Percentiles rank a stretch among this genome's conserved stretches.
Evolutionary conservation across 2,888 invertebrate genomes (phyloP).

Genomic region (Drosophila paramelanica): DNA sequence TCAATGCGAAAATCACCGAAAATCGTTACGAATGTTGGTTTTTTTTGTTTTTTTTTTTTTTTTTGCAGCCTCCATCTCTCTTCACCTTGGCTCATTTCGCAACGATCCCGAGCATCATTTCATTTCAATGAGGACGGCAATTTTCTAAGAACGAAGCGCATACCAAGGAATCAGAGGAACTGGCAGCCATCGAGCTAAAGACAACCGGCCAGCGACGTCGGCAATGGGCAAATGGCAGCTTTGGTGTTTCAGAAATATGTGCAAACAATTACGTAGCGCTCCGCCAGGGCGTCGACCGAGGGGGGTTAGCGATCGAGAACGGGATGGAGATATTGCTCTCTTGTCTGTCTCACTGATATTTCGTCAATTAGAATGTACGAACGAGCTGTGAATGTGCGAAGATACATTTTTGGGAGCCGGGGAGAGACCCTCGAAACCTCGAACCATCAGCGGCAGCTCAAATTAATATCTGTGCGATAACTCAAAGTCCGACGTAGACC

Average conservation of each 20-base stretch:
- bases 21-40: constrained; percentile 61
- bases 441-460: constrained; percentile 75
- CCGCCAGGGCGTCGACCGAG: constrained; percentile 8
- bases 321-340: constrained; percentile 27
- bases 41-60: constrained; percentile 36
- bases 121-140: constrained; percentile 79
- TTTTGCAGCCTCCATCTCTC: neutral
- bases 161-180: constrained; percentile 65
- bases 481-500: constrained; percentile 62
- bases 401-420: constrained; percentile 68
- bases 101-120: constrained; percentile 67
- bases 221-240: constrained; percentile 62
- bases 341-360: constrained; percentile 67
- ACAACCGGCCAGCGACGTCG: constrained; percentile 32
- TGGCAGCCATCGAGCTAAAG: neutral
- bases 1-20: constrained; percentile 79
- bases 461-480: constrained; percentile 79
- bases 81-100: constrained; percentile 3
- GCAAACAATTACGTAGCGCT: constrained; percentile 73
- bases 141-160: constrained; percentile 79
- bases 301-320: constrained; percentile 32
- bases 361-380: constrained; percentile 76
- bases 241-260: constrained; percentile 80
- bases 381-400: constrained; percentile 78
- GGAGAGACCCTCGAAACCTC: constrained; percentile 35